A percentile compares a stretch with the other conserved stretches of the same genome.
Evolutionary conservation across 2,797 vertebrate genomes (phyloP).

Genomic region (Poecilia picta): DNA sequence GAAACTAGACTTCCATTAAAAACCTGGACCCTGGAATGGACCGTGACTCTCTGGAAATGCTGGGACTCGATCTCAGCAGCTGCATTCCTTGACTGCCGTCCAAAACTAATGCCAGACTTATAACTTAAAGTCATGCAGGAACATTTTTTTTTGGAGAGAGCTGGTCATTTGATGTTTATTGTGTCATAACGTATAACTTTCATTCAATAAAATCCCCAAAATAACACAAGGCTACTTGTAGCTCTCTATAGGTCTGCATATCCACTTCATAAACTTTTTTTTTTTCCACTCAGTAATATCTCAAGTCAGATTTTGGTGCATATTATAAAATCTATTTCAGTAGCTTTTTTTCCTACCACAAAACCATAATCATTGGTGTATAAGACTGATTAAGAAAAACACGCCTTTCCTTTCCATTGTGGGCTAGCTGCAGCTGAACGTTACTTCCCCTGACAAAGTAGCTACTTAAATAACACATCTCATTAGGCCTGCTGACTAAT

Average conservation of each 20-base stretch:
- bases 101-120: constrained; percentile 35
- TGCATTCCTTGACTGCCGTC: constrained; percentile 6
- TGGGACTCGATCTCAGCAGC: constrained; percentile 14
- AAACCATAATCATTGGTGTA: constrained; percentile 9
- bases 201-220: constrained; percentile 10
- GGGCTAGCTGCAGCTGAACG: constrained; percentile 31
- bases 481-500: constrained; percentile 76
- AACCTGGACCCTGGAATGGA: constrained; percentile 7
- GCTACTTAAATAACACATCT: constrained; percentile 72
- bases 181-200: constrained; percentile 17
- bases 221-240: neutral
- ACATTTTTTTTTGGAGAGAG: constrained; percentile 9
- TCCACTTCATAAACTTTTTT: neutral
- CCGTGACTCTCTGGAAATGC: constrained; percentile 1
- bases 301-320: neutral
- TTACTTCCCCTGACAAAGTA: constrained; percentile 45
- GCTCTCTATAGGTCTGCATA: neutral
- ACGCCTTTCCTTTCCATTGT: constrained; percentile 10
- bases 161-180: neutral
- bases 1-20: constrained; percentile 7
- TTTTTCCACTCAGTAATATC: neutral
- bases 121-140: constrained; percentile 3
- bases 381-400: constrained; percentile 25
- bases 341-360: neutral
- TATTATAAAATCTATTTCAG: constrained; percentile 21